Conservation (phyloP, 2,888 invertebrate species). For the Nezara viridula region DNA sequence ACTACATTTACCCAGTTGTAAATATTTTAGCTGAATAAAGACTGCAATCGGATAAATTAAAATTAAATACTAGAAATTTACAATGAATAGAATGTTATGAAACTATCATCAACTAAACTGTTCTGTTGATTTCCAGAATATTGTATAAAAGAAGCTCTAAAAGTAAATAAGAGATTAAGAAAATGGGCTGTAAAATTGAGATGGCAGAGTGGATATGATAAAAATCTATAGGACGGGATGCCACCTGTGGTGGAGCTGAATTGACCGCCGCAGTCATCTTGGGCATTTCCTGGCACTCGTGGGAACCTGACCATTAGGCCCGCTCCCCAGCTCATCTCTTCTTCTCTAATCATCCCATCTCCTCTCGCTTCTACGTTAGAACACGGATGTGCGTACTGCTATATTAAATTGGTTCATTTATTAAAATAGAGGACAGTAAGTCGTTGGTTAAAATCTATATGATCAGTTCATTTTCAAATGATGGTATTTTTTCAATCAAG, state of each 20-base stretch:
- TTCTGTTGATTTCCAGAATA: too few relatives aligned
- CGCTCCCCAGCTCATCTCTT: neutral
- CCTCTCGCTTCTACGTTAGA: neutral
- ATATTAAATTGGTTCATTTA: neutral
- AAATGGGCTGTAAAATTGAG: neutral
- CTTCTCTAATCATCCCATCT: neutral
- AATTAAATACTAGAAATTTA: too few relatives aligned
- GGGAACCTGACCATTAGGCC: conserved; percentile 4
- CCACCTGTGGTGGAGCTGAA: conserved; percentile 21
- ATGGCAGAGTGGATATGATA: neutral
- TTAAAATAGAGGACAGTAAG: neutral
- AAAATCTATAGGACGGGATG: neutral
- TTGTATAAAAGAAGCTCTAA: too few relatives aligned
- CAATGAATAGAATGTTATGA: too few relatives aligned
- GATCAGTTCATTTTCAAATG: too few relatives aligned
- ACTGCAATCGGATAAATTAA: too few relatives aligned
- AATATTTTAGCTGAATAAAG: too few relatives aligned
- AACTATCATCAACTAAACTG: too few relatives aligned
- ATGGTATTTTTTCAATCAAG: too few relatives aligned
- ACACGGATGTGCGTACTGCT: neutral
- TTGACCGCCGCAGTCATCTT: conserved; percentile 31
- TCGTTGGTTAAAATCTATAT: too few relatives aligned
- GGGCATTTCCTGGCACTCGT: conserved; percentile 34
- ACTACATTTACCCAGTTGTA: too few relatives aligned
- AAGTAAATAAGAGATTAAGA: neutral